A percentile compares a stretch with the other conserved stretches of the same genome.
phyloP scores from a whole-genome alignment of 2,797 vertebrate species.

The Antrozous pallidus region DNA sequence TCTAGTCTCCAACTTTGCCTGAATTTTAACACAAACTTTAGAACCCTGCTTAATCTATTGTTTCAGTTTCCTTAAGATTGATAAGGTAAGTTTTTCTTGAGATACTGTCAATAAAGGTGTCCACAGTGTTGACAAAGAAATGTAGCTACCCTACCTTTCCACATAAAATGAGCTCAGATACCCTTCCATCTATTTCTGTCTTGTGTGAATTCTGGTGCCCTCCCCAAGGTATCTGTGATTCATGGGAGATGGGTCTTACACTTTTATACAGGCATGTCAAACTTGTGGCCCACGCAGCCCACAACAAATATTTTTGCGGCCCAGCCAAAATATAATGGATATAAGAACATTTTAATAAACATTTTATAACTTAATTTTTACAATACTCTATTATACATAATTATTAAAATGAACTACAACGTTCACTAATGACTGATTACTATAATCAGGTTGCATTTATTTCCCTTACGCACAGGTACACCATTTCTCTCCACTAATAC shows the following conservation, averaged over 20 bases:
- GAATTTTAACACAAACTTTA: slow-evolving; percentile 11
- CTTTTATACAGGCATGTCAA: no score
- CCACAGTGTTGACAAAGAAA: background rate
- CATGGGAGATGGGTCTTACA: fast-evolving
- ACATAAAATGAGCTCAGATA: background rate
- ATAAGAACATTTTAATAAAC: no score
- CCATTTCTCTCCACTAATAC: no score
- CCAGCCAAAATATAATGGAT: no score
- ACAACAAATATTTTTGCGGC: no score
- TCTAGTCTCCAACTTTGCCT: background rate
- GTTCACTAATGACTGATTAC: no score
- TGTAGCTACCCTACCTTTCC: background rate
- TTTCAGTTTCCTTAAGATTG: background rate
- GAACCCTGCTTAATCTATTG: background rate
- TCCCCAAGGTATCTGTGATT: background rate
- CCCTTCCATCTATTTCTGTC: background rate
- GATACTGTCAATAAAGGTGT: background rate
- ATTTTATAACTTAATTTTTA: no score
- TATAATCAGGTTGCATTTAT: no score
- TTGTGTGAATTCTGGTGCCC: background rate
- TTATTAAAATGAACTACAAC: no score
- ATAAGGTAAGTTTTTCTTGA: background rate
- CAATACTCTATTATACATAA: no score
- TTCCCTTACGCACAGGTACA: no score
- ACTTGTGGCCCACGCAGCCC: no score